These are phyloP conservation scores for Folsomia candida DNA, from an alignment of 2,888 invertebrate species.

Conservation along the genomic window DNA sequence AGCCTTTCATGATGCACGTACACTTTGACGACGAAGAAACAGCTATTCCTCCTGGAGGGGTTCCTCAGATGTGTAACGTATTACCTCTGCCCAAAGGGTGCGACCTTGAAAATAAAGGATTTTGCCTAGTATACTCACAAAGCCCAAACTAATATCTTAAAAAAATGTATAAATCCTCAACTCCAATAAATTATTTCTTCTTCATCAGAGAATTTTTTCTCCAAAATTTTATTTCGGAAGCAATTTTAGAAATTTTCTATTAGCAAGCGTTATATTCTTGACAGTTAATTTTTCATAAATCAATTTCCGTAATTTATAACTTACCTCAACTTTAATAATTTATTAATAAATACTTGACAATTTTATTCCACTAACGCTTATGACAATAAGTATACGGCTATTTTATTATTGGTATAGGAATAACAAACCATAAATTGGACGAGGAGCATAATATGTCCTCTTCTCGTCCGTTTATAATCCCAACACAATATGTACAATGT, in stretches of 20 bases:
- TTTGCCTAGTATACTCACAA: slow-evolving; percentile 39
- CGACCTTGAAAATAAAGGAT: slow-evolving; percentile 38
- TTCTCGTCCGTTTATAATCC: no score
- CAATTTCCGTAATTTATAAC: neutral
- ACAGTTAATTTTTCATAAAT: slow-evolving; percentile 8
- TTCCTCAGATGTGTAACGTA: no score
- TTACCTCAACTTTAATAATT: no score
- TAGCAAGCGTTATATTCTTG: slow-evolving; percentile 36
- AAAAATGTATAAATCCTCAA: no score
- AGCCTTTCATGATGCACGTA: slow-evolving; percentile 44
- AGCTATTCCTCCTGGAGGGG: slow-evolving; percentile 20
- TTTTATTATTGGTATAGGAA: no score
- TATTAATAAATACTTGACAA: no score
- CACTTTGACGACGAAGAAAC: slow-evolving; percentile 43
- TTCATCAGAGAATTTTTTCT: slow-evolving; percentile 20
- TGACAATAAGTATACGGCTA: no score
- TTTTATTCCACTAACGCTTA: no score
- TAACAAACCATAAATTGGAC: no score
- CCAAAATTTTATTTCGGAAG: slow-evolving; percentile 37
- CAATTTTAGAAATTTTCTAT: slow-evolving; percentile 35
- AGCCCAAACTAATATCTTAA: slow-evolving; percentile 30
- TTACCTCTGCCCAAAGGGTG: slow-evolving; percentile 15
- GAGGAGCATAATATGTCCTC: no score
- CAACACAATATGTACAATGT: no score
- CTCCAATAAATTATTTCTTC: no score